Evolutionary conservation across 2,113 vertebrate species (phyloP).

Genomic region (Cisticola juncidis): DNA sequence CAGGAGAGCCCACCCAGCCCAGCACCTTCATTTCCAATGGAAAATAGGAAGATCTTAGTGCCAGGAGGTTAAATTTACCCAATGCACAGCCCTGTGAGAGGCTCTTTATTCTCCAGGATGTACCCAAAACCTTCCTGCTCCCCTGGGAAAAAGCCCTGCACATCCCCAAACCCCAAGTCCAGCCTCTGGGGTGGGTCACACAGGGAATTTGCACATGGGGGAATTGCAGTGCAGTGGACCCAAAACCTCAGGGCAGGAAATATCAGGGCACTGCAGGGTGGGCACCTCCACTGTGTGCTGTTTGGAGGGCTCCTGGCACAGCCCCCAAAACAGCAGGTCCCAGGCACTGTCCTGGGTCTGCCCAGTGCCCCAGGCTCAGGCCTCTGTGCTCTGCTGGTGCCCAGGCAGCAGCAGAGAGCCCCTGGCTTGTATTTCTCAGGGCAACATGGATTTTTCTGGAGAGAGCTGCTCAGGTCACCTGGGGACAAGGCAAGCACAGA

Average conservation of each 20-base stretch:
- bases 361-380: rapidly evolving
- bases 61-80: not conserved
- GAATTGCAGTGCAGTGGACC: not conserved
- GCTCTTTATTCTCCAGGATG: not conserved
- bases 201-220: not conserved
- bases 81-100: not conserved
- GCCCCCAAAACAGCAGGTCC: not conserved
- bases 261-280: not conserved
- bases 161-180: not conserved
- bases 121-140: not conserved
- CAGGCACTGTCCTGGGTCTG: not conserved
- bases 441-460: not conserved
- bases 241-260: not conserved
- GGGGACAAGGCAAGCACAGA: not conserved
- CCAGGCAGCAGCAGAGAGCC: not conserved
- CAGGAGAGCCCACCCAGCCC: not conserved
- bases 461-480: not conserved
- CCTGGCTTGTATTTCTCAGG: not conserved
- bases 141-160: not conserved
- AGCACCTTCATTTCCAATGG: not conserved
- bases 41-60: not conserved
- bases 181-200: not conserved
- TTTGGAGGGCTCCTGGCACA: not conserved
- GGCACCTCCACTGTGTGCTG: not conserved
- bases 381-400: not conserved